Evolutionary conservation across 2,113 vertebrate genomes (phyloP).

Genomic region (Vulpes lagopus): DNA sequence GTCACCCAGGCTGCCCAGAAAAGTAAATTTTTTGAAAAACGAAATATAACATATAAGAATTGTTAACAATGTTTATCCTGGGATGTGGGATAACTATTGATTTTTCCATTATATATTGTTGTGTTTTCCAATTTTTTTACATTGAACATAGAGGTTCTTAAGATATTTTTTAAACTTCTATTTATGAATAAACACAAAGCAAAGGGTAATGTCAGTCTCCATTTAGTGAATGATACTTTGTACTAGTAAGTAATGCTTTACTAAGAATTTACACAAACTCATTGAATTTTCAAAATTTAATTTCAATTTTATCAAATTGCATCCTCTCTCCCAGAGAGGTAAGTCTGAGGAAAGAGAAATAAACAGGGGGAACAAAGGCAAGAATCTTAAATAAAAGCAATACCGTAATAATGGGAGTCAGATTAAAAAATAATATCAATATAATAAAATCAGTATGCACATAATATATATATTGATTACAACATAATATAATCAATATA

Average conservation of each 20-base stretch:
- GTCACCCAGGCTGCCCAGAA: no score
- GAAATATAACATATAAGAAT: not conserved
- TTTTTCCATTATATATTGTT: not conserved
- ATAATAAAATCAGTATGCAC: not conserved
- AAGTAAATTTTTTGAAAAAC: not conserved
- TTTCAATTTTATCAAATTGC: not conserved
- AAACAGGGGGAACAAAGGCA: accelerated
- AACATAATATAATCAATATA: not conserved
- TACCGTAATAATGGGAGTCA: not conserved
- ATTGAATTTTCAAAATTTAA: not conserved
- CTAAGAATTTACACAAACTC: not conserved
- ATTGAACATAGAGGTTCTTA: not conserved
- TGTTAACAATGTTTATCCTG: not conserved
- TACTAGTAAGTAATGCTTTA: not conserved
- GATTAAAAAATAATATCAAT: not conserved
- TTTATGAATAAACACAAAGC: not conserved
- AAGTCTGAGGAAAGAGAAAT: not conserved
- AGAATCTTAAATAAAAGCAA: not conserved
- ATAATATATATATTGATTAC: not conserved
- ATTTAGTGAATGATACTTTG: not conserved
- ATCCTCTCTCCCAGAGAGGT: not conserved
- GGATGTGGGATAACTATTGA: not conserved
- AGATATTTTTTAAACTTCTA: not conserved
- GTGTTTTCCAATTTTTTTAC: not conserved
- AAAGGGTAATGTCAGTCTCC: not conserved